These are phyloP conservation scores for Pimephales promelas DNA, from an alignment of 2,113 vertebrate species.

Conservation along the genomic window DNA sequence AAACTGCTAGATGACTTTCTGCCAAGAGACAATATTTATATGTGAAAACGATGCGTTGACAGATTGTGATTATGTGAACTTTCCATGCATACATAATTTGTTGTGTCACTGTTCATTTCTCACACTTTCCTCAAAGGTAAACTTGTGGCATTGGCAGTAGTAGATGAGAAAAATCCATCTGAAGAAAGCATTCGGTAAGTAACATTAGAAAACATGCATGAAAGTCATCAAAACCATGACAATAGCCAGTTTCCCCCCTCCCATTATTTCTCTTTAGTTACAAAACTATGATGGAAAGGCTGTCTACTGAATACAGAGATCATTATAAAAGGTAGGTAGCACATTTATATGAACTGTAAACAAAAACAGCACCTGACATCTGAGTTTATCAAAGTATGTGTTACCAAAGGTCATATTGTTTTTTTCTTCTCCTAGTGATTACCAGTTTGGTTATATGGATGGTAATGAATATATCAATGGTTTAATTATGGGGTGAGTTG, in stretches of 20 bases:
- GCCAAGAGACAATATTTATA: neutral
- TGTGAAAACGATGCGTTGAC: constrained; percentile 12
- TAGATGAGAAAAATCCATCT: constrained; percentile 83
- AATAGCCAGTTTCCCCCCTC: neutral
- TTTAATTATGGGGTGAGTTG: constrained; percentile 91
- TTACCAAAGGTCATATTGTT: neutral
- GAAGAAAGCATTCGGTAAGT: constrained; percentile 82
- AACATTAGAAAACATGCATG: neutral
- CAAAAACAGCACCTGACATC: neutral
- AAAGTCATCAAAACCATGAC: neutral
- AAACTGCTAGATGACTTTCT: neutral
- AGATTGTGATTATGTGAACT: constrained; percentile 1
- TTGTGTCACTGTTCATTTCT: constrained; percentile 27
- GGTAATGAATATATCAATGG: constrained; percentile 87
- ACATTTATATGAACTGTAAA: neutral
- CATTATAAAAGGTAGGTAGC: constrained; percentile 82
- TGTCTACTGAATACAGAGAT: constrained; percentile 83
- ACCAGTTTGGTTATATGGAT: constrained; percentile 94
- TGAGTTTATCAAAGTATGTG: neutral
- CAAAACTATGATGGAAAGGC: constrained; percentile 83
- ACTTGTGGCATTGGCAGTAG: constrained; percentile 85
- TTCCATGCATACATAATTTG: neutral
- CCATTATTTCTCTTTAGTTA: constrained; percentile 69
- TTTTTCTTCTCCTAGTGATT: constrained; percentile 65
- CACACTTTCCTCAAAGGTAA: constrained; percentile 76